A percentile compares a stretch with the other conserved stretches of the same genome.
Conservation (phyloP, 1,140 invertebrate species). For the Andricus grossulariae region DNA sequence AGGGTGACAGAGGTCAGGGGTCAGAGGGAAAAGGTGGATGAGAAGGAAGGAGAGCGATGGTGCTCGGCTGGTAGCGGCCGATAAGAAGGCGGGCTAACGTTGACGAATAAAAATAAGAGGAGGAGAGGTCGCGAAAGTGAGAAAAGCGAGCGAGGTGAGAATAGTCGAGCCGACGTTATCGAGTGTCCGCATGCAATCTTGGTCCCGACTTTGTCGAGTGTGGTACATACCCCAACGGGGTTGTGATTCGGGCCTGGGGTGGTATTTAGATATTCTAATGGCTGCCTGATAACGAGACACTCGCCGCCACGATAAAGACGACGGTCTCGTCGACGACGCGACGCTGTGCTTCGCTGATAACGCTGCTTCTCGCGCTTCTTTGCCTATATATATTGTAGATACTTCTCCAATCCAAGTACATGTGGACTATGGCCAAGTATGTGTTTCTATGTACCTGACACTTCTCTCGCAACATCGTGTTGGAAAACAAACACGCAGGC, state of each 20-base stretch:
- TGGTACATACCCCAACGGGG: constrained; percentile 44
- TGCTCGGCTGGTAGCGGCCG: constrained; percentile 43
- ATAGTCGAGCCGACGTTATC: constrained; percentile 52
- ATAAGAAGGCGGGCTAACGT: constrained; percentile 50
- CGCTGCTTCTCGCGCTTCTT: constrained; percentile 60
- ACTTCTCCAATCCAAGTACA: constrained; percentile 46
- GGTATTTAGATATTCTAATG: constrained; percentile 77
- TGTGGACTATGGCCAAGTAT: constrained; percentile 49
- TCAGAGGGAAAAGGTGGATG: constrained; percentile 19
- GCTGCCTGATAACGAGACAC: constrained; percentile 72
- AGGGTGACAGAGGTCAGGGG: constrained; percentile 18
- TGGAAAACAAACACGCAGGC: background rate
- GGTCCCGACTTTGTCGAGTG: constrained; percentile 43
- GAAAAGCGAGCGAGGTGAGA: constrained; percentile 5
- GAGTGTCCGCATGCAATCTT: constrained; percentile 57
- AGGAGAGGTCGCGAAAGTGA: background rate
- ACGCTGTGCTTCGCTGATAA: constrained; percentile 73
- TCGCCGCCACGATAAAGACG: constrained; percentile 73
- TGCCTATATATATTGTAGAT: constrained; percentile 61
- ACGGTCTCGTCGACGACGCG: constrained; percentile 63
- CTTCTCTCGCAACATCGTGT: background rate
- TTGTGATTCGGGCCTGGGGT: constrained; percentile 64
- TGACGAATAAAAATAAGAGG: constrained; percentile 56
- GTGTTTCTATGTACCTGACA: background rate
- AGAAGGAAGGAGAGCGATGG: constrained; percentile 45